phyloP scores from a whole-genome alignment of 2,113 vertebrate genomes.

The Isurus oxyrinchus region DNA sequence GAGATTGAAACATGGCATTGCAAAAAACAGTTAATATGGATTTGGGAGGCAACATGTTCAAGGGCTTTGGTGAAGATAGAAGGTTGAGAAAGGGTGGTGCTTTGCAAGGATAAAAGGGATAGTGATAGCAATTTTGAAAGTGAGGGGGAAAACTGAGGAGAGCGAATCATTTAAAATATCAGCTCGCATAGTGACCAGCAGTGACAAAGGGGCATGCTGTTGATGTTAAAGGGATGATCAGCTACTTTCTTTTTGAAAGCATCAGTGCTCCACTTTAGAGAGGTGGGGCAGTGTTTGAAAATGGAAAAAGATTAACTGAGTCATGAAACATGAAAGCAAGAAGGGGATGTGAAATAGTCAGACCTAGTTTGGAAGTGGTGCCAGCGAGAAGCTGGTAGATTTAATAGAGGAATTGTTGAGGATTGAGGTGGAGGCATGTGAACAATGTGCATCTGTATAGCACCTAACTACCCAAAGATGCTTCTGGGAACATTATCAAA shows the following conservation, averaged over 20 bases:
- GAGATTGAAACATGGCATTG: background rate
- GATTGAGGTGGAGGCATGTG: background rate
- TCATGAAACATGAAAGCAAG: too few relatives aligned
- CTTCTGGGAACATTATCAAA: background rate
- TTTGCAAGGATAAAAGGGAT: background rate
- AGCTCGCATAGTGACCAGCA: background rate
- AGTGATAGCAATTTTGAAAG: background rate
- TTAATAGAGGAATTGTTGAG: background rate
- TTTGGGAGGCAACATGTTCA: background rate
- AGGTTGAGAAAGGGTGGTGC: background rate
- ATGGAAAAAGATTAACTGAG: background rate
- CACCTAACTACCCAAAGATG: background rate
- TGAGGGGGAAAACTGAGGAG: background rate
- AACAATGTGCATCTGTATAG: background rate
- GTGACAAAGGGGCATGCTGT: background rate
- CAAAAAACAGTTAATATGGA: background rate
- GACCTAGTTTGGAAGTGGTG: background rate
- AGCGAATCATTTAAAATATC: background rate
- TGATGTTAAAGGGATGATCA: background rate
- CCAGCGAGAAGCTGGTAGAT: background rate
- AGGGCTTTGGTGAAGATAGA: background rate
- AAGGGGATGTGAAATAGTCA: background rate
- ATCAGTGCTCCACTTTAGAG: background rate
- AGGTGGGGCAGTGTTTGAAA: background rate
- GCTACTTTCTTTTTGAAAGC: too few relatives aligned